Percentiles rank a stretch among this genome's conserved stretches.
phyloP scores from a whole-genome alignment of 2,888 invertebrate species.

The Phymatocera aterrima region DNA sequence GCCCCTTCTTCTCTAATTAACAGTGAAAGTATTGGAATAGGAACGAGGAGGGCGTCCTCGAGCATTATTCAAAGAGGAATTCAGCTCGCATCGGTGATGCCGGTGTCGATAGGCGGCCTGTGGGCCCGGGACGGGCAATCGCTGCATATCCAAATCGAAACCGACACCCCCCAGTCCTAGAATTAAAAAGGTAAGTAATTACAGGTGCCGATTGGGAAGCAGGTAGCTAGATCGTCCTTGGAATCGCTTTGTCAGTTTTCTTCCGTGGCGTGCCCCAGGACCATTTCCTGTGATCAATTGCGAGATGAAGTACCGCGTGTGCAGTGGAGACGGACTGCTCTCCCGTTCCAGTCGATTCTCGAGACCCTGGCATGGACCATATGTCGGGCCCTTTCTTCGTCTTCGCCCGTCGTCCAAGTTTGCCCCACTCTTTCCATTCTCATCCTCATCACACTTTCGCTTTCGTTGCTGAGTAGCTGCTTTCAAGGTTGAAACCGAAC shows the following conservation, averaged over 20 bases:
- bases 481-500: conserved; percentile 1
- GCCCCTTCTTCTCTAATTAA: not conserved
- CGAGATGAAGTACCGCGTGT: conserved; percentile 68
- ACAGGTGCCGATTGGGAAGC: not conserved
- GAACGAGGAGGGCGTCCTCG: too few relatives aligned
- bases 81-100: too few relatives aligned
- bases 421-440: too few relatives aligned
- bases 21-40: not conserved
- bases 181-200: not conserved
- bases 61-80: too few relatives aligned
- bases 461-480: not conserved
- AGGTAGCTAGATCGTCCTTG: not conserved
- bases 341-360: conserved; percentile 50
- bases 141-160: too few relatives aligned
- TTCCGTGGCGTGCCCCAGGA: not conserved
- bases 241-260: not conserved
- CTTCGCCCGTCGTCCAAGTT: not conserved
- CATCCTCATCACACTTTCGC: not conserved
- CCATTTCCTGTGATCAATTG: conserved; percentile 72
- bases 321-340: conserved; percentile 59
- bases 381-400: conserved; percentile 55
- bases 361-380: conserved; percentile 67
- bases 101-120: too few relatives aligned
- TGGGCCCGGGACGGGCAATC: too few relatives aligned
- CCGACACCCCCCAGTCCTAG: too few relatives aligned